Percentiles rank a stretch among this genome's conserved stretches.
Evolutionary conservation across 2,888 invertebrate genomes (phyloP).

Genomic region (Drosophila pegasa): DNA sequence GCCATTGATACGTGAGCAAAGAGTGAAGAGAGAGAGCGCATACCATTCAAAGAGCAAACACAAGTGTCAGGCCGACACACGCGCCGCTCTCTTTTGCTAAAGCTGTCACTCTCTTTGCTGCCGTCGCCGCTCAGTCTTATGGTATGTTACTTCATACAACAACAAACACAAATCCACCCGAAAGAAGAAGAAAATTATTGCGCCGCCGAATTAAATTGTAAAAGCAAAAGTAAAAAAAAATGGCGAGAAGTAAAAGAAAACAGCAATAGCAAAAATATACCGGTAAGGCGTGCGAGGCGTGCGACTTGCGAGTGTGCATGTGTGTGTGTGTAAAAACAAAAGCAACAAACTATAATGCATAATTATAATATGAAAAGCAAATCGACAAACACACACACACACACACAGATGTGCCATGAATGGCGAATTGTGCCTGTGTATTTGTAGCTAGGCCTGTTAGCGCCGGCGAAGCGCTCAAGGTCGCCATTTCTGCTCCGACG

Average conservation of each 20-base stretch:
- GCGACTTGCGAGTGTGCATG: slow-evolving; percentile 5
- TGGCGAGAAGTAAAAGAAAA: slow-evolving; percentile 50
- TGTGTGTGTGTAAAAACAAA: slow-evolving; percentile 34
- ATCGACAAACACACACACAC: slow-evolving; percentile 7
- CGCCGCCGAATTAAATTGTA: slow-evolving; percentile 75
- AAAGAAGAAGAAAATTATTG: slow-evolving; percentile 76
- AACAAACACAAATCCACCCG: slow-evolving; percentile 40
- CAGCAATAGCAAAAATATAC: slow-evolving; percentile 31
- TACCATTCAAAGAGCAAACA: slow-evolving; percentile 1
- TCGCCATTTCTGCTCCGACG: slow-evolving; percentile 26
- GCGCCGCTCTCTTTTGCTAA: slow-evolving; percentile 10
- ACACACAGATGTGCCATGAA: slow-evolving; percentile 8
- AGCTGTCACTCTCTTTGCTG: slow-evolving; percentile 2
- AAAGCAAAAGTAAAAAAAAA: slow-evolving; percentile 73
- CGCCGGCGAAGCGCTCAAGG: slow-evolving; percentile 50
- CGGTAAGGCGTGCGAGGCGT: slow-evolving; percentile 20
- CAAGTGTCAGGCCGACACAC: neutral
- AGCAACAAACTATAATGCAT: slow-evolving; percentile 50
- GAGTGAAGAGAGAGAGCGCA: slow-evolving; percentile 9
- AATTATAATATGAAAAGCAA: slow-evolving; percentile 52
- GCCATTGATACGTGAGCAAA: slow-evolving; percentile 1
- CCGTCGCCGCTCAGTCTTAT: slow-evolving; percentile 19
- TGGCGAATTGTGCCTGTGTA: slow-evolving; percentile 11
- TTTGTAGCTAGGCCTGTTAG: slow-evolving; percentile 43
- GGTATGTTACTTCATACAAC: slow-evolving; percentile 66